These are phyloP conservation scores for Crotophaga sulcirostris DNA, from an alignment of 2,113 vertebrate species.

Conservation along the genomic window DNA sequence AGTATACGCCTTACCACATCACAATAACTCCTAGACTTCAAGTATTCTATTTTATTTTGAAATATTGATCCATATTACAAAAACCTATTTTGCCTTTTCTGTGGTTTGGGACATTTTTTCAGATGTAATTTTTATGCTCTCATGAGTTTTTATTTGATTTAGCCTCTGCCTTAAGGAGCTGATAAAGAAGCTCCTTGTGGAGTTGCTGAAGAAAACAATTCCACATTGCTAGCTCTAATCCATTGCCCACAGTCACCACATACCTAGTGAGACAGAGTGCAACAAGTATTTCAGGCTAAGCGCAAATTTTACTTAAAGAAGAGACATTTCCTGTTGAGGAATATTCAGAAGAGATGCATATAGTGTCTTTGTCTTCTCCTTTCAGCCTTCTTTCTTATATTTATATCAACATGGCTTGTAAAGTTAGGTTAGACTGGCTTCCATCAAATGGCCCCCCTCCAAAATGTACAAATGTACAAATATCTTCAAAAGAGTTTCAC, in stretches of 20 bases:
- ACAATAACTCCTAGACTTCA: not conserved
- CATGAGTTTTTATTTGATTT: not conserved
- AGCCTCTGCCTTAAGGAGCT: not conserved
- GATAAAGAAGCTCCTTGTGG: not conserved
- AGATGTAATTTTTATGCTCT: not conserved
- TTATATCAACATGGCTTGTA: not conserved
- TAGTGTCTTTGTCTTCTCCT: not conserved
- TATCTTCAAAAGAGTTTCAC: not conserved
- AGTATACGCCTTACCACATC: not conserved
- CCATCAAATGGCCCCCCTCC: not conserved
- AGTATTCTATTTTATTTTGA: not conserved
- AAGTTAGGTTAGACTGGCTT: not conserved
- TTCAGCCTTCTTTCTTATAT: not conserved
- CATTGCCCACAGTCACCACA: not conserved
- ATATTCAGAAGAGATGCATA: not conserved
- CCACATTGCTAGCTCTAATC: not conserved
- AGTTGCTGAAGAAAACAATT: not conserved
- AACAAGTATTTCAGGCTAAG: not conserved
- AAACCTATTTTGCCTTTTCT: not conserved
- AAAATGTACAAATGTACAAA: not conserved
- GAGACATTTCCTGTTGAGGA: not conserved
- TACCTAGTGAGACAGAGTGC: not conserved
- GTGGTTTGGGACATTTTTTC: not conserved
- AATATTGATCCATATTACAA: not conserved
- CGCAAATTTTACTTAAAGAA: not conserved